These are phyloP conservation scores for Melangyna quadrimaculata DNA, from an alignment of 2,888 invertebrate genomes.

Conservation along the genomic window DNA sequence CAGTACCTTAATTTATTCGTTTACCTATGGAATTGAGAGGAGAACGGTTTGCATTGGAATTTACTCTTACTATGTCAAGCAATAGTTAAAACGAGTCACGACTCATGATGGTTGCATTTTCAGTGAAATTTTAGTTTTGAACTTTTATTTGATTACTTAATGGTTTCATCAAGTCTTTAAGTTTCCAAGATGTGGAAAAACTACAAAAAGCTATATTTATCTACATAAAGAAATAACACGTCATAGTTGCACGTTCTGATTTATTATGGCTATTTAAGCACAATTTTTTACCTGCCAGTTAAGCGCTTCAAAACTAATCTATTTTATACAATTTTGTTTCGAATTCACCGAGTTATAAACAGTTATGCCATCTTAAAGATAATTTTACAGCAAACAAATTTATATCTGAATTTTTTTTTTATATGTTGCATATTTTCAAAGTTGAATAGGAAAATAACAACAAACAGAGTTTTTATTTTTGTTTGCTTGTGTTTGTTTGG, in stretches of 20 bases:
- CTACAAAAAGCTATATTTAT: neutral
- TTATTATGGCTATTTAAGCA: too few species aligned
- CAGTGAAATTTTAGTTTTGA: neutral
- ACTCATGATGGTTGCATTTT: neutral
- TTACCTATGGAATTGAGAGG: neutral
- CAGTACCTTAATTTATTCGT: neutral
- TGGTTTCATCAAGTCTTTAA: neutral
- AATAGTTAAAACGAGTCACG: neutral
- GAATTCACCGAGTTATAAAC: too few species aligned
- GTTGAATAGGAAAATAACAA: too few species aligned
- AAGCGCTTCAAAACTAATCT: too few species aligned
- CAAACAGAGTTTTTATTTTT: too few species aligned
- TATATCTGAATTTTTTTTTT: too few species aligned
- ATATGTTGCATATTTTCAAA: too few species aligned
- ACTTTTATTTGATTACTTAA: neutral
- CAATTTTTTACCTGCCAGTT: too few species aligned
- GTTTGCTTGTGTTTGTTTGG: too few species aligned
- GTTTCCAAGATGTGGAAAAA: neutral
- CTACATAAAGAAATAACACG: neutral
- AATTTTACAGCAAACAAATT: too few species aligned
- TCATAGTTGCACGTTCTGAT: neutral
- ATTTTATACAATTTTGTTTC: too few species aligned
- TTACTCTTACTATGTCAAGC: neutral
- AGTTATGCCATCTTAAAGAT: too few species aligned
- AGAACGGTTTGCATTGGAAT: neutral